These are phyloP conservation scores for Pterocles orientalis DNA, from an alignment of 2,113 vertebrate species.

Conservation along the genomic window DNA sequence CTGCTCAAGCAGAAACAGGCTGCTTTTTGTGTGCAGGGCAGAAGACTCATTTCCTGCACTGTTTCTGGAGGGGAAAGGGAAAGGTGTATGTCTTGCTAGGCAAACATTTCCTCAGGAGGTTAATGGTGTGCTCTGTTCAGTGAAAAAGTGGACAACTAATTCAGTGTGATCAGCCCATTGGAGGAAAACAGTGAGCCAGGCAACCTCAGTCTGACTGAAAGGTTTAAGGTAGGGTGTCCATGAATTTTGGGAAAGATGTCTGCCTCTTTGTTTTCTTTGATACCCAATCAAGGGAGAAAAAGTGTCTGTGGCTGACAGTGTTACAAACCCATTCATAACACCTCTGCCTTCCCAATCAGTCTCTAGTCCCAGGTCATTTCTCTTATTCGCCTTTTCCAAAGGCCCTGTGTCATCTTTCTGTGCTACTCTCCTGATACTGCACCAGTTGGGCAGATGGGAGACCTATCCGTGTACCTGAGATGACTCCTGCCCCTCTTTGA, in stretches of 20 bases:
- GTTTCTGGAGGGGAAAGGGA: neutral
- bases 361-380: rapidly evolving
- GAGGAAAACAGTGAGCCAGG: neutral
- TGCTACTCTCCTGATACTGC: neutral
- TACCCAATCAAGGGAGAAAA: neutral
- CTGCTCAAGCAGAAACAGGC: neutral
- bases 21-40: neutral
- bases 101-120: neutral
- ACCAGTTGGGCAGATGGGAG: neutral
- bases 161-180: neutral
- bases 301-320: neutral
- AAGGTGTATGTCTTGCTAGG: rapidly evolving
- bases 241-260: rapidly evolving
- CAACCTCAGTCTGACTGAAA: neutral
- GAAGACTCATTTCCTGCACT: neutral
- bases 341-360: neutral
- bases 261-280: neutral
- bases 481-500: neutral
- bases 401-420: neutral
- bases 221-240: neutral
- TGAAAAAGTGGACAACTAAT: neutral
- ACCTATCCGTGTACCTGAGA: neutral
- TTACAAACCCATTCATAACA: neutral
- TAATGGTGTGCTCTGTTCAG: neutral
- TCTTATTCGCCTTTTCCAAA: neutral